Conservation (phyloP, 1,140 invertebrate genomes). For the Drosophila repleta region DNA sequence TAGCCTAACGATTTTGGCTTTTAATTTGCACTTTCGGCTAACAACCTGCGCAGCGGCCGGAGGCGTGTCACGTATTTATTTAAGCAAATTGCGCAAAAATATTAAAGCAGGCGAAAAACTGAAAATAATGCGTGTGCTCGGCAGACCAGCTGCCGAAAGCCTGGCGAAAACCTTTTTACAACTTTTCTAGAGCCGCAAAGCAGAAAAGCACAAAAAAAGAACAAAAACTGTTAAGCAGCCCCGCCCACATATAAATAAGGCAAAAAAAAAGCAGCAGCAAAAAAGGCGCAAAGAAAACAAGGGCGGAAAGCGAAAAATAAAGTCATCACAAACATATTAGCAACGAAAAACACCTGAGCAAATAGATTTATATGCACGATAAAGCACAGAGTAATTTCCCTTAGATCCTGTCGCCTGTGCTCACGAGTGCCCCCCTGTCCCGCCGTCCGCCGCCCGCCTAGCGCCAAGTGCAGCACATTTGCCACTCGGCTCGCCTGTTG, state of each 20-base stretch:
- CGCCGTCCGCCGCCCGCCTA: neutral
- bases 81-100: conserved; percentile 73
- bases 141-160: conserved; percentile 54
- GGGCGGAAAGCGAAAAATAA: conserved; percentile 78
- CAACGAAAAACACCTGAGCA: conserved; percentile 82
- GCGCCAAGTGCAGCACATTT: neutral
- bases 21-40: conserved; percentile 65
- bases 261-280: conserved; percentile 22
- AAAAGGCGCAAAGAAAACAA: conserved; percentile 42
- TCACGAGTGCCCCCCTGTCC: conserved; percentile 21
- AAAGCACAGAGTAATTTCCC: conserved; percentile 82
- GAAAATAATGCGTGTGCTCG: conserved; percentile 36
- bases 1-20: conserved; percentile 62
- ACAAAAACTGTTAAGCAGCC: conserved; percentile 55
- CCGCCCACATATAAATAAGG: conserved; percentile 65
- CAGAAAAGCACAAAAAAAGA: conserved; percentile 1
- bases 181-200: conserved; percentile 57
- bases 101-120: conserved; percentile 51
- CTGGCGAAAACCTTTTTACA: conserved; percentile 71
- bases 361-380: conserved; percentile 83
- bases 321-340: conserved; percentile 83
- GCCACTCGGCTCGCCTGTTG: conserved; percentile 56
- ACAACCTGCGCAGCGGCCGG: neutral
- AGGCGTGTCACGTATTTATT: conserved; percentile 66
- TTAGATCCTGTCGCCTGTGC: conserved; percentile 74